Evolutionary conservation across 2,797 vertebrate genomes (phyloP), one percentile per base, ranked within the genome.

Genomic region (Cynopterus sphinx): DNA sequence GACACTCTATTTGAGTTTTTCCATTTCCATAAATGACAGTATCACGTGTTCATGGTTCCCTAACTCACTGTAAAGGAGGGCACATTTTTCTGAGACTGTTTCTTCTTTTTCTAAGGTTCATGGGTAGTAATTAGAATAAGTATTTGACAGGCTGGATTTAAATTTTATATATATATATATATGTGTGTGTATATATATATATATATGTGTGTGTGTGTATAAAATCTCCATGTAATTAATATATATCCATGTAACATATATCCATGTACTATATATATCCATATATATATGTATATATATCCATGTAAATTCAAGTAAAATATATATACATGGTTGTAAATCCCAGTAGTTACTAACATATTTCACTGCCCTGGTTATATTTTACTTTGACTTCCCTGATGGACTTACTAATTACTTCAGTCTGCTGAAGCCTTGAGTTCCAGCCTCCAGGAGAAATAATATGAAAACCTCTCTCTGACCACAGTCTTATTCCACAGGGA

Each of bases 321-420:
- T 87, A 10, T 36, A 6, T 57, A 87, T 77, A 94, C 67, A 85
- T 93, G 74, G 41, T 87, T 86, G 90, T 89, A 92, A 65, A 87
- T 92, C 88, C 84, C 95, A 0, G 51, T 19, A 90, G 94, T 93
- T 91, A 21, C 71, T 61, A 41, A 61, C 55, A 8, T 1, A 43
- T 31, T 82, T 79, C 74, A 1, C 63, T 90, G 83, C 51, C 49
- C 79, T 22, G 85, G 82, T 67, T 87, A 65, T 77, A 95, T 96
- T 97, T 94, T 89, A 96, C 92, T 96, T 87, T 97, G 97, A 55
- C 91, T 71, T 94, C 84, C 81, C 84, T 85, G 74, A 46, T 87
- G 92, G 92, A 85, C 92, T 97, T 88, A 79, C 89, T 46, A 79
- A 98, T 94, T 88, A 86, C 85, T 4, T 96, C 88, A 63, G 70